phyloP scores from a whole-genome alignment of 2,888 invertebrate genomes.

The Ichneumon xanthorius region DNA sequence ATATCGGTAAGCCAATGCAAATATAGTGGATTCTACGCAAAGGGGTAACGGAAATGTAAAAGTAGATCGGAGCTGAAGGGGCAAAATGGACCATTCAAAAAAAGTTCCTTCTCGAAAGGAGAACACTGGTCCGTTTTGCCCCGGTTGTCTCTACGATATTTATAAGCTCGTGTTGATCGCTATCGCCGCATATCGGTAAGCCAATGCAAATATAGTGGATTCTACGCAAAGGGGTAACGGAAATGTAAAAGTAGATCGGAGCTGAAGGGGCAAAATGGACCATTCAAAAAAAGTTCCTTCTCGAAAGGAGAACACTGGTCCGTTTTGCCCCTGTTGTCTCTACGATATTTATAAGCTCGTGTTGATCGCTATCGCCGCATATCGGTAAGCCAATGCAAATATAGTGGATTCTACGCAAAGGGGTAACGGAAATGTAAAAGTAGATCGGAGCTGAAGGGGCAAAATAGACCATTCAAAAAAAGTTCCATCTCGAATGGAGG shows the following conservation, averaged over 20 bases:
- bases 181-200: conserved; percentile 1
- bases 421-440: neutral
- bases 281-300: too few relatives aligned
- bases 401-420: neutral
- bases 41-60: neutral
- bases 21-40: neutral
- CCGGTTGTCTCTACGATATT: neutral
- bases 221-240: neutral
- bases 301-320: too few relatives aligned
- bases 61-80: too few relatives aligned
- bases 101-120: too few relatives aligned
- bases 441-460: too few relatives aligned
- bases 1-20: neutral
- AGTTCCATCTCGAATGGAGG: too few relatives aligned
- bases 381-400: neutral
- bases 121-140: too few relatives aligned
- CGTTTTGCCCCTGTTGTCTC: too few relatives aligned
- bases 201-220: neutral
- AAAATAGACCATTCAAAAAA: neutral
- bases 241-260: too few relatives aligned
- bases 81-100: too few relatives aligned
- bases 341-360: neutral
- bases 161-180: conserved; percentile 10
- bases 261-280: neutral
- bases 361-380: conserved; percentile 19